Conservation (phyloP, 2,797 vertebrate species). For the Naso thynnoides region DNA sequence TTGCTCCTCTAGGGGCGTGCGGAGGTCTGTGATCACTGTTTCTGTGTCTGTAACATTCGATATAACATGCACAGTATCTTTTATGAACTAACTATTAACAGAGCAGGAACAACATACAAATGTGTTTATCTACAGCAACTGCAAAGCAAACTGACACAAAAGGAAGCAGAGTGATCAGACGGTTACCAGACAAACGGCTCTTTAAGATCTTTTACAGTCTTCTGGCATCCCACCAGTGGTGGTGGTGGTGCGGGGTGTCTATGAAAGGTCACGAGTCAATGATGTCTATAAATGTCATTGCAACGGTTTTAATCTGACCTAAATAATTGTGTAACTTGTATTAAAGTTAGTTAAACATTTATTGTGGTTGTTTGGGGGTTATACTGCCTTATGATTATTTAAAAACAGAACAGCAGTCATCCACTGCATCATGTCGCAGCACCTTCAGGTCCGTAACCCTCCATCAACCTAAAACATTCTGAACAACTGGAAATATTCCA, state of each 20-base stretch:
- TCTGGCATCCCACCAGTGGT: not conserved
- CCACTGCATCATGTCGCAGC: not conserved
- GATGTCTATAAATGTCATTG: constrained; percentile 52
- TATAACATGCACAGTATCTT: not conserved
- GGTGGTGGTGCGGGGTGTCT: constrained; percentile 33
- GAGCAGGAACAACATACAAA: not conserved
- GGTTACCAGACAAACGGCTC: constrained; percentile 10
- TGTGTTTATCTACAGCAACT: not conserved
- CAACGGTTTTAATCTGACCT: not conserved
- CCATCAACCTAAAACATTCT: not conserved
- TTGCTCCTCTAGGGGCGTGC: constrained; percentile 54
- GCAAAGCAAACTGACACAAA: not conserved
- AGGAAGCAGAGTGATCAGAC: constrained; percentile 9
- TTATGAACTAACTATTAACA: not conserved
- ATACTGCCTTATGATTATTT: not conserved
- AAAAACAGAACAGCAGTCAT: constrained; percentile 1
- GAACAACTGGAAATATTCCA: not conserved
- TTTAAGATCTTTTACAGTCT: constrained; percentile 1
- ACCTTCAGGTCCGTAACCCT: constrained; percentile 14
- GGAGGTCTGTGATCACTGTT: constrained; percentile 41
- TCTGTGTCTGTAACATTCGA: constrained; percentile 15
- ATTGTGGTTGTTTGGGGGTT: not conserved
- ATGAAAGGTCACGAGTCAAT: constrained; percentile 77
- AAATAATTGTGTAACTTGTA: not conserved
- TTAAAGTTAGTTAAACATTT: not conserved